These are phyloP conservation scores for Tapirus indicus DNA, from an alignment of 2,797 vertebrate genomes.

Conservation along the genomic window DNA sequence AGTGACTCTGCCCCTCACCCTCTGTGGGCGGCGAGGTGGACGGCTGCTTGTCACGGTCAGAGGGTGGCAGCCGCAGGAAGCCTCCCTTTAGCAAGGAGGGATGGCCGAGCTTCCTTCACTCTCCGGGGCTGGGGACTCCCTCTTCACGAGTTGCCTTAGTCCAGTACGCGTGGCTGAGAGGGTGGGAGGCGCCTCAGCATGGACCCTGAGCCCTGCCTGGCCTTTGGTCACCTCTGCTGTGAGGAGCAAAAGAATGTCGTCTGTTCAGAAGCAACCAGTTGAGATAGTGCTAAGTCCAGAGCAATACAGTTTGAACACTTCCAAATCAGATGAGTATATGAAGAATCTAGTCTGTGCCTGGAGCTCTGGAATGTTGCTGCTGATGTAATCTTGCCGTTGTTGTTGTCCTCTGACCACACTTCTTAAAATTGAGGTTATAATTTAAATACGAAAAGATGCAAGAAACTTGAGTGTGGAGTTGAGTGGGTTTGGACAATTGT, in stretches of 20 bases:
- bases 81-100: background rate
- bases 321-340: background rate
- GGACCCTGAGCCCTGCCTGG: background rate
- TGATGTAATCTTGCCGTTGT: background rate
- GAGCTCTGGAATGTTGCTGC: background rate
- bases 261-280: background rate
- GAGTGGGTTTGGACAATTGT: background rate
- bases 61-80: background rate
- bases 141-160: background rate
- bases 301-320: background rate
- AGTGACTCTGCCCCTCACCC: background rate
- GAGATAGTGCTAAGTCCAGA: background rate
- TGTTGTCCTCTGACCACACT: background rate
- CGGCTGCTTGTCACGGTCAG: background rate
- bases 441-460: background rate
- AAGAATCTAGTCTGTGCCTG: background rate
- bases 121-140: background rate
- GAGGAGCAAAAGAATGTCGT: background rate
- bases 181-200: background rate
- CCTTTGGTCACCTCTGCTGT: background rate
- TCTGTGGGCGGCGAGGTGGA: background rate
- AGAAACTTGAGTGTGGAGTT: background rate
- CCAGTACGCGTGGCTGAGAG: accelerated
- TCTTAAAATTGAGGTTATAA: background rate
- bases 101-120: background rate